Base-by-base conservation (phyloP, 2,888 invertebrate genomes). In the Synanthedon formicaeformis region DNA sequence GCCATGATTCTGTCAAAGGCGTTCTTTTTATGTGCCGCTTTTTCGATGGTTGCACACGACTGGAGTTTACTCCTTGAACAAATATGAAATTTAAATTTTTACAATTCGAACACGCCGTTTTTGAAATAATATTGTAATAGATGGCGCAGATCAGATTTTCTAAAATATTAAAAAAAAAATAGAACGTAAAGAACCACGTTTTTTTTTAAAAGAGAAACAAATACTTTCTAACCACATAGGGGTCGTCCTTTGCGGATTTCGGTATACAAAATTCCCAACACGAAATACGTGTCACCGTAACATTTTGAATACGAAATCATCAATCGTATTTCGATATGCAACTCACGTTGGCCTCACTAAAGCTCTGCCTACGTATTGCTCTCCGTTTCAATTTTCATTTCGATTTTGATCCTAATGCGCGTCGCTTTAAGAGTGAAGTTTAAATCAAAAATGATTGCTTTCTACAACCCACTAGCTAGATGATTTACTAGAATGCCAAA, bases 261-360 rank as follows among this genome's bases (percentile, higher is more conserved):
- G n/a, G 40, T 49, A 65, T 64, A 65, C 53, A 57, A 56, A 54
- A 78, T 73, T 76, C 76, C 13, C 53, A 49, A 59, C 77, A 73
- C 75, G 75, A 60, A 69, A 71, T 71, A 60, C 67, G 63, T 74
- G 78, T 70, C 74, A 67, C 63, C 53, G 50, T 52, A 23, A 50
- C 52, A 45, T 10, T 14, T 27, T 52, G 57, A 55, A 54, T 58
- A 18, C 64, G 59, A 60, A 69, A 67, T 34, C 34, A 10, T 10
- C 34, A 8, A 34, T 67, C 58, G 59, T 59, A 51, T 64, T 71
- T 77, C 78, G 75, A 78, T 69, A 76, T 73, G 69, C 56, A 41
- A 52, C 57, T 65, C 78, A 77, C 75, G 77, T 75, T 4, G 13
- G 40, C 73, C 68, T 66, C 74, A 73, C 74, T 75, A 72, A 34